Conservation (phyloP, 2,113 vertebrate genomes). For the Cyanistes caeruleus region DNA sequence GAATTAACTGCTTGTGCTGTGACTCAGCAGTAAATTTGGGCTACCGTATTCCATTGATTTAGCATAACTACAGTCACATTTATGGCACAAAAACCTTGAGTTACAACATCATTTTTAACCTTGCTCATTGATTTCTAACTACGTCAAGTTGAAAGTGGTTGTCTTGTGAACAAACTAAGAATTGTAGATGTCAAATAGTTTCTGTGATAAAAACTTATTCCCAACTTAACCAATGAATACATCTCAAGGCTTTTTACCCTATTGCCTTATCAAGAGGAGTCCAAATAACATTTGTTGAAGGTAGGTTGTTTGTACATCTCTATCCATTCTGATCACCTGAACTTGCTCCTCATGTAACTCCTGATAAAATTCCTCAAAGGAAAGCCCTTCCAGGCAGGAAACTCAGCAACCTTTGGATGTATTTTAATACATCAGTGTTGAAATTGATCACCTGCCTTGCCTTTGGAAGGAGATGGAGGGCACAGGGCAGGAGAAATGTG, state of each 20-base stretch:
- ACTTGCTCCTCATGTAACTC: not conserved
- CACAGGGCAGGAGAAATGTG: not conserved
- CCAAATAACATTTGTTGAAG: not conserved
- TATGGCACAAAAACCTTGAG: not conserved
- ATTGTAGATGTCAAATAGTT: not conserved
- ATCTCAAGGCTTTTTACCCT: constrained; percentile 3
- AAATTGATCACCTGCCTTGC: not conserved
- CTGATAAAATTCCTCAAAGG: not conserved
- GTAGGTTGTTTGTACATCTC: not conserved
- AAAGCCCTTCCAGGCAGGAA: not conserved
- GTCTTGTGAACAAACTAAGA: not conserved
- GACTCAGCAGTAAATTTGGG: not conserved
- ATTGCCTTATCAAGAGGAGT: not conserved
- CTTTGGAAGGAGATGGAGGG: not conserved
- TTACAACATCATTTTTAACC: not conserved
- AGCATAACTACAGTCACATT: not conserved
- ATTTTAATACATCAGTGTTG: not conserved
- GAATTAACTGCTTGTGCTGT: not conserved
- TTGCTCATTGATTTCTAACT: not conserved
- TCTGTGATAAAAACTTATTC: not conserved
- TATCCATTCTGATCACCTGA: not conserved
- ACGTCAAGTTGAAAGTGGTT: not conserved
- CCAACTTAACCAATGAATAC: not conserved
- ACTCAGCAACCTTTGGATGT: not conserved
- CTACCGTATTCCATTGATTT: not conserved